Evolutionary conservation across 1,140 invertebrate genomes (phyloP), one percentile per base, ranked within the genome.

Genomic region (Drosophila serrata): DNA sequence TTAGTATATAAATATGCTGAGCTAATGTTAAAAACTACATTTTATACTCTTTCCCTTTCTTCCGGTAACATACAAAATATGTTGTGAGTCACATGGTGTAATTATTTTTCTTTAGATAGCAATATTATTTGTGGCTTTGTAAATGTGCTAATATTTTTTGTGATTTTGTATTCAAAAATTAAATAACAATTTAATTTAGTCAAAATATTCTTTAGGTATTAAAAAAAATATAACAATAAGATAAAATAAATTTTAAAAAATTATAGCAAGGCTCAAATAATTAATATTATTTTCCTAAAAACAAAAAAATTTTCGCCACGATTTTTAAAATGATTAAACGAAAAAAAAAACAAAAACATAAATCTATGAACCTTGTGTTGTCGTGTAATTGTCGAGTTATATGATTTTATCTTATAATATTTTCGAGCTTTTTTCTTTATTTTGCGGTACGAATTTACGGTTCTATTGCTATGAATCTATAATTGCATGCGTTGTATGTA

Each of bases 1-100:
- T 53, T 22, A 53, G 37, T 15, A 39, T 59, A 58, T 61, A 61
- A 57, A 61, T 57, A 62, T 62, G 55, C 24, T 39, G 55, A 39
- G 55, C 33, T 58, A 59, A 37, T 63, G 57, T 63, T 63, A 63
- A 63, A 58, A 63, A 63, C 60, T 63, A 63, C 60, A 31, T n/a
- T 35, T 53, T 59, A 58, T 57, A 57, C 22, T 61, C 31, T 15
- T 60, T 24, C n/a, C 11, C 29, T 33, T 15, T 13, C 31, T 39
- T n/a, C 4, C 24, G 27, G 60, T 63, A 40, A 63, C 51, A 63
- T 63, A 61, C 3, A 61, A 56, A 61, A 53, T 53, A 35, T 24
- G 55, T 35, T 33, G 11, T 48, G 13, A 49, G 22, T 56, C 48
- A n/a, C 53, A 56, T 39, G 2, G 4, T 17, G 55, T 27, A 17